Evolutionary conservation across 2,888 invertebrate species (phyloP), one percentile per base, ranked within the genome.

Genomic region (Drosophila prolongata): DNA sequence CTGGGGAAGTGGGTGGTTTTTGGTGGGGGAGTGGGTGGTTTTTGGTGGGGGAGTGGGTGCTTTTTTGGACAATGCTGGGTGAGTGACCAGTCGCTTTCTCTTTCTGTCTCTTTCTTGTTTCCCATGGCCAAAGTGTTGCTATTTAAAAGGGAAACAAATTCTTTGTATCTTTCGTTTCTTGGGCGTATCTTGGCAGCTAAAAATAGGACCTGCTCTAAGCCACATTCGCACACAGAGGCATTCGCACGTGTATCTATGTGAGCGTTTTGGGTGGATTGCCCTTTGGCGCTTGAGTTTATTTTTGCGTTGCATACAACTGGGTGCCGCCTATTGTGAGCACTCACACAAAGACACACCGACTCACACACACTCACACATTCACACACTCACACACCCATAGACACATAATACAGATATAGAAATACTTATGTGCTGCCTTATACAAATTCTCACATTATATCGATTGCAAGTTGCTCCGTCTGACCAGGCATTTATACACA

Each of bases 121-220:
- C 1, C 46, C 46, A 47, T 19, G 58, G 70, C 44, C 16, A 64
- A 42, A 57, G 69, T 74, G 61, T 72, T 64, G 71, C 82, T 76
- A 81, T 85, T 78, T 78, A 71, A 69, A 74, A 65, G 74, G 49
- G 52, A 58, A 62, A 42, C 57, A 66, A 57, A 73, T 61, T 64
- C 54, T 65, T 67, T 35, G 6, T 71, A 13, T 59, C 34, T 55
- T 47, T 59, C 10, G 24, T 52, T 42, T 60, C 58, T 64, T 66
- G 56, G 65, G 5, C 16, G 27, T 46, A 64, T 76, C 72, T 79
- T 75, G 54, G 59, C 34, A 52, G 55, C 70, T 72, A 78, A 69
- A 81, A 78, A 87, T 87, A 81, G 79, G 76, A 46, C 54, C 76
- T 62, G 42, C 62, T 65, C 55, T 49, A 62, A 57, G 52, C 56